Conservation (phyloP, 1,140 invertebrate genomes). For the Drosophila carrolli region DNA sequence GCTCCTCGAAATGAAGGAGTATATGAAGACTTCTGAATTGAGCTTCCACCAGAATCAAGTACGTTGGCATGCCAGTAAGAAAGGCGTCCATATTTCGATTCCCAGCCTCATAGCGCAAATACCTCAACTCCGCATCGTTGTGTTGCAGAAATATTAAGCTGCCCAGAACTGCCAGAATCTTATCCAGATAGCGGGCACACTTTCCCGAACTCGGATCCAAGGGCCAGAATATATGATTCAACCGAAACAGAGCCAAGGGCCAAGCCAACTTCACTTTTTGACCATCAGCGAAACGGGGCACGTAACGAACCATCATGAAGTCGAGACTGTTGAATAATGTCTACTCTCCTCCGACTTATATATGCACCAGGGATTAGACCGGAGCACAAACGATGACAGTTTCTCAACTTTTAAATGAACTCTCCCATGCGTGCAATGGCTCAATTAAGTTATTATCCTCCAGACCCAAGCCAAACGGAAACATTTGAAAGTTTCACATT, state of each 20-base stretch:
- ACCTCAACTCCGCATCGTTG: conserved; percentile 71
- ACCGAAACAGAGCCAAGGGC: conserved; percentile 56
- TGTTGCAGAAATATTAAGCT: conserved; percentile 53
- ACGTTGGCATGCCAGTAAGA: conserved; percentile 70
- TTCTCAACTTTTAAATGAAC: conserved; percentile 68
- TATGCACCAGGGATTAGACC: conserved; percentile 23
- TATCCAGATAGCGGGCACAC: conserved; percentile 39
- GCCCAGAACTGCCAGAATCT: conserved; percentile 22
- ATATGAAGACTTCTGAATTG: conserved; percentile 54
- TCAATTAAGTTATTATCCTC: conserved; percentile 76
- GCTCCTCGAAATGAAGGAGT: conserved; percentile 14
- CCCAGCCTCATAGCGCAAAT: conserved; percentile 39
- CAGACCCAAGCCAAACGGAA: conserved; percentile 35
- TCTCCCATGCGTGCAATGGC: conserved; percentile 65
- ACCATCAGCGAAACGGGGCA: conserved; percentile 64
- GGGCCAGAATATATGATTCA: conserved; percentile 74
- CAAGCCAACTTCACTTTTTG: conserved; percentile 59
- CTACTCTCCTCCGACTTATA: conserved; percentile 7
- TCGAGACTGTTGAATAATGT: conserved; percentile 15
- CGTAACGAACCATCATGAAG: conserved; percentile 63
- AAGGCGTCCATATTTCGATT: conserved; percentile 62
- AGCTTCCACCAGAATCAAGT: conserved; percentile 68
- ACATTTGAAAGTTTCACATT: conserved; percentile 61
- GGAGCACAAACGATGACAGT: conserved; percentile 38
- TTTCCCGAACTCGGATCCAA: conserved; percentile 43